Conservation (phyloP, 2,888 invertebrate species). For the Pandemis cinnamomeana region DNA sequence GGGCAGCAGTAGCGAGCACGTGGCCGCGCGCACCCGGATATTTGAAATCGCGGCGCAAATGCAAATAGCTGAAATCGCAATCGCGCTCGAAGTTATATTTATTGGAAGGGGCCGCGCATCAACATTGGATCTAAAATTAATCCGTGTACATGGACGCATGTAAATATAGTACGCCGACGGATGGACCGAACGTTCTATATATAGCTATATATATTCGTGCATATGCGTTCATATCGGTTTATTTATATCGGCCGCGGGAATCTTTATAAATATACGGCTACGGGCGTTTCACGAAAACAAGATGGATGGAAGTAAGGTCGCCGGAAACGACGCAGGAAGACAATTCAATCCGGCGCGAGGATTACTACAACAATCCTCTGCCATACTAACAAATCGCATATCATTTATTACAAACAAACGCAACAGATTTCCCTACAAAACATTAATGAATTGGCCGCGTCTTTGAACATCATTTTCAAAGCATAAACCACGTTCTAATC, state of each 20-base stretch:
- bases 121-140: constrained; percentile 69
- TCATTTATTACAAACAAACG: not conserved
- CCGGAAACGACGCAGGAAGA: constrained; percentile 44
- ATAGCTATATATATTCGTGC: constrained; percentile 49
- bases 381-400: not conserved
- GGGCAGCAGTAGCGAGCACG: not conserved
- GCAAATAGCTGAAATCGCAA: constrained; percentile 44
- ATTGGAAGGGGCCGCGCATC: constrained; percentile 61
- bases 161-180: constrained; percentile 67
- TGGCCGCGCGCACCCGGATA: constrained; percentile 41
- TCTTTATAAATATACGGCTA: constrained; percentile 57
- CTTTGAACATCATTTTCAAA: not conserved
- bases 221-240: constrained; percentile 50
- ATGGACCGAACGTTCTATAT: constrained; percentile 49
- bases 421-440: not conserved
- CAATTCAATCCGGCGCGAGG: not conserved
- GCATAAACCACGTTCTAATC: not conserved
- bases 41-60: constrained; percentile 46
- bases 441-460: not conserved
- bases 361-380: not conserved
- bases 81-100: constrained; percentile 45
- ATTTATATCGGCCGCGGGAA: constrained; percentile 59
- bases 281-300: constrained; percentile 56
- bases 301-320: constrained; percentile 75
- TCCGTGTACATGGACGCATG: constrained; percentile 57